These are phyloP conservation scores for Synanthedon formicaeformis DNA, from an alignment of 2,888 invertebrate genomes.

Conservation along the genomic window DNA sequence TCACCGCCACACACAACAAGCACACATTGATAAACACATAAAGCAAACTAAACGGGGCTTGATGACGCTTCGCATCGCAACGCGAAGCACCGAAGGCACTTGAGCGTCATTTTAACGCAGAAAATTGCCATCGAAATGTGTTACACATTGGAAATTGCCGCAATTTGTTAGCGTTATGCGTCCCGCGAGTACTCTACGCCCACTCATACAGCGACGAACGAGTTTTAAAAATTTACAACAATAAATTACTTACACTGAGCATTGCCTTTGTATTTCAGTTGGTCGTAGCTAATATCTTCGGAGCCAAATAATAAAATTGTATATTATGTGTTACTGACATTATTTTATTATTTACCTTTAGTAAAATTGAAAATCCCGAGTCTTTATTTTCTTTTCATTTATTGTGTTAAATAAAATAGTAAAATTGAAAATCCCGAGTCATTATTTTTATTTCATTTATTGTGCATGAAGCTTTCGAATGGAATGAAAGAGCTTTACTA, in stretches of 20 bases:
- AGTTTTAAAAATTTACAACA: conserved; percentile 27
- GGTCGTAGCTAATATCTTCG: too few species aligned
- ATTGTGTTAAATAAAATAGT: too few species aligned
- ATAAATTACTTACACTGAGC: conserved; percentile 8
- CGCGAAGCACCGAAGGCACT: conserved; percentile 10
- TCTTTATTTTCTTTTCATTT: too few species aligned
- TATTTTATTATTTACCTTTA: too few species aligned
- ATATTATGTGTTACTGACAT: too few species aligned
- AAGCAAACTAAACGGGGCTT: background rate
- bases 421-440: too few species aligned
- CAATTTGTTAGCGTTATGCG: conserved; percentile 46
- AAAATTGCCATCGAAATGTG: conserved; percentile 42
- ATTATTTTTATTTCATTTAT: too few species aligned
- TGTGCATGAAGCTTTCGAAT: too few species aligned
- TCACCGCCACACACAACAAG: background rate
- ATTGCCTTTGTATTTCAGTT: too few species aligned
- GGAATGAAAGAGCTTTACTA: too few species aligned
- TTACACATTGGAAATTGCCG: conserved; percentile 43
- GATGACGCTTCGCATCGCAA: conserved; percentile 7
- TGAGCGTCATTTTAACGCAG: conserved; percentile 21
- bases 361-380: too few species aligned
- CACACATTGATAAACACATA: background rate
- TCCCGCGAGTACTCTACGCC: conserved; percentile 28
- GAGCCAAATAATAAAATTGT: too few species aligned
- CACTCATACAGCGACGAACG: conserved; percentile 10